Percentiles rank a stretch among this genome's conserved stretches.
Evolutionary conservation across 2,113 vertebrate species (phyloP).

Genomic region (Oreochromis tanganicae): DNA sequence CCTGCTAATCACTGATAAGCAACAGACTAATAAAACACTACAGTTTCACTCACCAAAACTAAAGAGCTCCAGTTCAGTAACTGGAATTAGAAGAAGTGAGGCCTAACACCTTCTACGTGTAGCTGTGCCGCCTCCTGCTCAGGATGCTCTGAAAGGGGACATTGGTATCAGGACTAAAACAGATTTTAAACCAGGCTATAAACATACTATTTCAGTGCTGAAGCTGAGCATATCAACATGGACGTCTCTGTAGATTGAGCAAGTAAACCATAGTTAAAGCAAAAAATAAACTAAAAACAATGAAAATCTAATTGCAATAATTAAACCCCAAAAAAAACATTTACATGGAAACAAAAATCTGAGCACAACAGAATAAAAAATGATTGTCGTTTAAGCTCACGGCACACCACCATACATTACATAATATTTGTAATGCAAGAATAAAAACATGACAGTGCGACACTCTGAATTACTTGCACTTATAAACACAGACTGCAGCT

Average conservation of each 20-base stretch:
- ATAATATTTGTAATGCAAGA: neutral
- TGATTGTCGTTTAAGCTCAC: neutral
- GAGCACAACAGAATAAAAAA: neutral
- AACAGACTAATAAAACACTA: no score
- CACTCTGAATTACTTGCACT: neutral
- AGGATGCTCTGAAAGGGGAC: neutral
- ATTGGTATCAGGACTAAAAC: neutral
- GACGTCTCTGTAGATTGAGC: neutral
- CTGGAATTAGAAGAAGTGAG: neutral
- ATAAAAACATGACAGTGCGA: fast-evolving
- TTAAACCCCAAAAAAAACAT: neutral
- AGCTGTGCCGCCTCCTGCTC: neutral
- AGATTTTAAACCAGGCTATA: neutral
- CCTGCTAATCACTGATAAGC: neutral
- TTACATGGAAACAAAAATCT: neutral
- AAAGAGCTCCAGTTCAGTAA: neutral
- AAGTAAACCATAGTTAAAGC: neutral
- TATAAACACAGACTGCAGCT: neutral
- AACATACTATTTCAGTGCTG: neutral
- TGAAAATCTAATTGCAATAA: neutral
- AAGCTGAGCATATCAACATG: neutral
- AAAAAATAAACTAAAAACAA: neutral
- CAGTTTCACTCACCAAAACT: neutral
- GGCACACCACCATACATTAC: fast-evolving
- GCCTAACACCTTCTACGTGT: neutral